phyloP scores from a whole-genome alignment of 2,797 vertebrate genomes.

The Sylvilagus floridanus region DNA sequence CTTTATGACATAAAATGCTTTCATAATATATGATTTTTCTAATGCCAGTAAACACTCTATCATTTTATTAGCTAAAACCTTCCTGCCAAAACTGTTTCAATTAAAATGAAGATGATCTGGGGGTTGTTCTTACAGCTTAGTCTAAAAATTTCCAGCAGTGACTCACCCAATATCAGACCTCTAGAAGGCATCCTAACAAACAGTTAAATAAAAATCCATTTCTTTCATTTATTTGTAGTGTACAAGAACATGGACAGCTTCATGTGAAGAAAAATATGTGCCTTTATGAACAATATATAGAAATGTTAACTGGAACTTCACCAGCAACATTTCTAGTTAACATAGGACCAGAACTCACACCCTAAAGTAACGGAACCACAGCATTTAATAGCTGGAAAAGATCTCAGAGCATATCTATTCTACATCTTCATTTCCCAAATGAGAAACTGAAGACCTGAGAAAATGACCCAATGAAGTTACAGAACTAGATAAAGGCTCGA shows the following conservation, averaged over 20 bases:
- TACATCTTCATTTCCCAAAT: constrained; percentile 15
- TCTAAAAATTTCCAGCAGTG: neutral
- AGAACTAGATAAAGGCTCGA: neutral
- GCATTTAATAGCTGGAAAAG: constrained; percentile 42
- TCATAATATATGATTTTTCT: neutral
- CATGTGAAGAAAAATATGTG: constrained; percentile 32
- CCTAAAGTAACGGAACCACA: neutral
- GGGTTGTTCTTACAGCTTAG: neutral
- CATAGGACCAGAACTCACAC: neutral
- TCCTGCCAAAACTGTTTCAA: constrained; percentile 4
- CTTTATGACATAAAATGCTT: constrained; percentile 21
- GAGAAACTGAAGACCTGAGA: constrained; percentile 31
- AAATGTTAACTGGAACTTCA: neutral
- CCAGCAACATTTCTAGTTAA: neutral
- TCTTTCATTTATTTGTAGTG: neutral
- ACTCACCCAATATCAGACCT: neutral
- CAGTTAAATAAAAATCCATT: neutral
- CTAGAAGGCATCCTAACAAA: neutral
- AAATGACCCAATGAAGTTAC: neutral
- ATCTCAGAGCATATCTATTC: neutral
- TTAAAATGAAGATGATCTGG: constrained; percentile 35
- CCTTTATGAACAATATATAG: neutral
- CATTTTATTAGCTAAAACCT: constrained; percentile 46
- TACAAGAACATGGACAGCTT: constrained; percentile 1
- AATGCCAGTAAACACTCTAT: constrained; percentile 33